Conservation (phyloP, 2,113 vertebrate genomes). For the Alces alces region DNA sequence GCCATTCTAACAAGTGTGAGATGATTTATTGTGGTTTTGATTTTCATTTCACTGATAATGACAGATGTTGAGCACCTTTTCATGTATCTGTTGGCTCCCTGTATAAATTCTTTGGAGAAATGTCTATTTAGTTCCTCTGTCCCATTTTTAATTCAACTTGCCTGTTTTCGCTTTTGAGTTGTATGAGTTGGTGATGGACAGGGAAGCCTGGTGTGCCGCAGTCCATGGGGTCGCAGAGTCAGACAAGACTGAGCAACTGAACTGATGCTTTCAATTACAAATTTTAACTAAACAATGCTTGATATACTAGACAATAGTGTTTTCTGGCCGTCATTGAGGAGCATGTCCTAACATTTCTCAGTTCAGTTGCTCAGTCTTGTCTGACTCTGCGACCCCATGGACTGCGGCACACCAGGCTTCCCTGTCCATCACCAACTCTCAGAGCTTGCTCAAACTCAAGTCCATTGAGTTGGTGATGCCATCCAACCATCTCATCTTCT, state of each 20-base stretch:
- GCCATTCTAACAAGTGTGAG: background rate
- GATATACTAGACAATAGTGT: no score
- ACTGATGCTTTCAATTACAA: no score
- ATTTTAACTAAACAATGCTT: no score
- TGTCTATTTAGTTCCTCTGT: background rate
- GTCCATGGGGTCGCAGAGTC: no score
- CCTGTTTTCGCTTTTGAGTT: background rate
- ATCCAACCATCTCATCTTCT: background rate
- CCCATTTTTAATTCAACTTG: background rate
- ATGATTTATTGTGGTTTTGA: background rate
- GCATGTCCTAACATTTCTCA: no score
- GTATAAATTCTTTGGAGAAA: background rate
- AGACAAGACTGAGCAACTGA: no score
- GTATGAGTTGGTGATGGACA: no score
- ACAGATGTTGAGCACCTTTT: background rate
- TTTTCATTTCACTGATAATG: background rate
- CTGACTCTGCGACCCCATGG: background rate
- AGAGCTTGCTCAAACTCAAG: background rate
- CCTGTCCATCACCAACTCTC: background rate
- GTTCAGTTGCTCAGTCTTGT: background rate
- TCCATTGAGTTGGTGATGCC: background rate
- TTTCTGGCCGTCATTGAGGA: no score
- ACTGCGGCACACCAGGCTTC: background rate
- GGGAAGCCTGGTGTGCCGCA: no score
- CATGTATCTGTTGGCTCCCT: background rate